These are phyloP conservation scores for Holotrichia oblita DNA, from an alignment of 1,140 invertebrate species.

Conservation along the genomic window DNA sequence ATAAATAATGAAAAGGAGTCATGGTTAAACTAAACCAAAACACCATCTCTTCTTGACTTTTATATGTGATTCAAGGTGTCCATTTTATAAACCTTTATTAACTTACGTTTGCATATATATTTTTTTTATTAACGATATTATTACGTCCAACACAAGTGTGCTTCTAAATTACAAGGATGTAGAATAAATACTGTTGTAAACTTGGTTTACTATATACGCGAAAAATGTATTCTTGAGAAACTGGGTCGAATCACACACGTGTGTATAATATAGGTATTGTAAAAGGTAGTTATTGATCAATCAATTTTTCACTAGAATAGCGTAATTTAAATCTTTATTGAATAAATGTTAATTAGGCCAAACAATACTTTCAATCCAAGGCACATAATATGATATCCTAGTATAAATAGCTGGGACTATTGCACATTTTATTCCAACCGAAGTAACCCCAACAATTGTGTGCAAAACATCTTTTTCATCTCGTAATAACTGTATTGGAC, in stretches of 20 bases:
- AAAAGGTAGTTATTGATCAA: too few species aligned
- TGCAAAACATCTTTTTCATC: conserved; percentile 60
- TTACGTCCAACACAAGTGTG: too few species aligned
- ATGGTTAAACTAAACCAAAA: not conserved
- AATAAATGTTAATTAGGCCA: conserved; percentile 60
- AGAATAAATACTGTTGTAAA: too few species aligned
- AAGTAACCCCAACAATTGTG: conserved; percentile 68
- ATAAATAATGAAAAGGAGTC: conserved; percentile 21
- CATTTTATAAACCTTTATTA: conserved; percentile 5
- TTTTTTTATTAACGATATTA: not conserved
- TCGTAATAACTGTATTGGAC: conserved; percentile 58
- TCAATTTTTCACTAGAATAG: too few species aligned
- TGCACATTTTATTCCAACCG: conserved; percentile 69
- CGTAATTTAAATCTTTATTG: not conserved
- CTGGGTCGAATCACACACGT: too few species aligned
- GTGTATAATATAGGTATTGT: too few species aligned
- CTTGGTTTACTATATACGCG: too few species aligned
- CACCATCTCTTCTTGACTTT: not conserved
- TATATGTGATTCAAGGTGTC: not conserved
- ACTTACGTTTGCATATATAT: not conserved
- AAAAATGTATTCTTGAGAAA: too few species aligned
- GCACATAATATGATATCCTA: conserved; percentile 69
- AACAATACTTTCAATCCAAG: conserved; percentile 72
- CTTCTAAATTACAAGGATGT: too few species aligned
- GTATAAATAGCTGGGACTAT: conserved; percentile 71